Conservation (phyloP, 35 echinoderm and acorn worm genomes). For the Patiria miniata region DNA sequence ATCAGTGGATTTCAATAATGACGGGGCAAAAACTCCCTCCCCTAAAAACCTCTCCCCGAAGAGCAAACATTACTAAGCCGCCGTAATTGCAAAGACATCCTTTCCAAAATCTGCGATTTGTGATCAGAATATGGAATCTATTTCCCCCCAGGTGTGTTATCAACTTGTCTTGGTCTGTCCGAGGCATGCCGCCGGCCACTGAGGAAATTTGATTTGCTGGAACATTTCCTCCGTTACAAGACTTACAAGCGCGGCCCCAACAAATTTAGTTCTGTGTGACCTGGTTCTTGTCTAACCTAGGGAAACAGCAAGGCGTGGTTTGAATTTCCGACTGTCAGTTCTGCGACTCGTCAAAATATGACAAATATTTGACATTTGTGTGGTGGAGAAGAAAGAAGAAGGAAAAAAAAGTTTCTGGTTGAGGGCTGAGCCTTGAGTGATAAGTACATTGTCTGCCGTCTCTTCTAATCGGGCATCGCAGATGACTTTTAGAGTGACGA, state of each 20-base stretch:
- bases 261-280: slow-evolving; percentile 1
- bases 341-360: slow-evolving; percentile 16
- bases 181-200: neutral
- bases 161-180: neutral
- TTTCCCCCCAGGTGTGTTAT: slow-evolving; percentile 18
- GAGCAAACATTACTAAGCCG: neutral
- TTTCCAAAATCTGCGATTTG: neutral
- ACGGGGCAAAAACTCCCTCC: no score
- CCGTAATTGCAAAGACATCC: neutral
- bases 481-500: no score
- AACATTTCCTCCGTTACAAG: slow-evolving; percentile 23
- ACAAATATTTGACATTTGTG: slow-evolving; percentile 21
- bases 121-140: slow-evolving; percentile 10
- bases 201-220: slow-evolving; percentile 15
- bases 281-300: slow-evolving; percentile 10
- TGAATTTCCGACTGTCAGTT: slow-evolving; percentile 27
- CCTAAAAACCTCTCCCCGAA: neutral
- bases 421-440: no score
- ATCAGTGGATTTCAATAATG: no score
- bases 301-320: slow-evolving; percentile 18
- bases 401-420: no score
- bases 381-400: neutral
- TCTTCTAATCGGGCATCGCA: no score
- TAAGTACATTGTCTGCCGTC: no score
- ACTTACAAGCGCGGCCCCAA: slow-evolving; percentile 9